Conservation (phyloP, 1,140 invertebrate species). For the Listronotus bonariensis region DNA sequence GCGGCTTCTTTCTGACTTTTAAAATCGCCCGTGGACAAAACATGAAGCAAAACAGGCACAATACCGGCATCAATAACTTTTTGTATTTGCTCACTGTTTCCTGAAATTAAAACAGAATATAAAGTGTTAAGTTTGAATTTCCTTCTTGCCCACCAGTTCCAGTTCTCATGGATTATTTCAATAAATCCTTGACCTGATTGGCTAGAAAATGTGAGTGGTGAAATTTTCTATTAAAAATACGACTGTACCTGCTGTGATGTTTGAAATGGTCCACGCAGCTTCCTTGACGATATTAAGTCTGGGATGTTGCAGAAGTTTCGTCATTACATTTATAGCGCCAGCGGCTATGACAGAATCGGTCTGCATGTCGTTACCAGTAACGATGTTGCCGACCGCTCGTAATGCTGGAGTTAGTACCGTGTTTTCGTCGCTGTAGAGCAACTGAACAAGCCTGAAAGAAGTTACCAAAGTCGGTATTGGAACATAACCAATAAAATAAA, state of each 20-base stretch:
- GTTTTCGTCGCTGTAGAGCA: conserved; percentile 73
- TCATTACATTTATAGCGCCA: conserved; percentile 76
- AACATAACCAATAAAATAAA: too few relatives aligned
- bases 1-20: conserved; percentile 99
- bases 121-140: too few relatives aligned
- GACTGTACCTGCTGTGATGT: conserved; percentile 88
- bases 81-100: conserved; percentile 96
- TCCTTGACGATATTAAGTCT: conserved; percentile 79
- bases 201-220: too few relatives aligned
- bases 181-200: too few relatives aligned
- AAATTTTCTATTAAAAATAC: too few relatives aligned
- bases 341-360: conserved; percentile 90
- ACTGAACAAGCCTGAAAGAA: too few relatives aligned
- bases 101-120: too few relatives aligned
- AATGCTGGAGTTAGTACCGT: conserved; percentile 88
- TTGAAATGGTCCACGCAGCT: conserved; percentile 98
- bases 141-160: too few relatives aligned
- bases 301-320: conserved; percentile 73
- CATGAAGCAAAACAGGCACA: conserved; percentile 71
- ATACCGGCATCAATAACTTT: conserved; percentile 94
- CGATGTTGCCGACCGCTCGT: conserved; percentile 85
- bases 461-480: too few relatives aligned
- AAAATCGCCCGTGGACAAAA: conserved; percentile 93
- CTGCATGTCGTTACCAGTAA: conserved; percentile 82
- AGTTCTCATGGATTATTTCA: too few relatives aligned